Percentiles rank a stretch among this genome's conserved stretches.
Conservation (phyloP, 2,113 vertebrate genomes). For the Tupaia tana region DNA sequence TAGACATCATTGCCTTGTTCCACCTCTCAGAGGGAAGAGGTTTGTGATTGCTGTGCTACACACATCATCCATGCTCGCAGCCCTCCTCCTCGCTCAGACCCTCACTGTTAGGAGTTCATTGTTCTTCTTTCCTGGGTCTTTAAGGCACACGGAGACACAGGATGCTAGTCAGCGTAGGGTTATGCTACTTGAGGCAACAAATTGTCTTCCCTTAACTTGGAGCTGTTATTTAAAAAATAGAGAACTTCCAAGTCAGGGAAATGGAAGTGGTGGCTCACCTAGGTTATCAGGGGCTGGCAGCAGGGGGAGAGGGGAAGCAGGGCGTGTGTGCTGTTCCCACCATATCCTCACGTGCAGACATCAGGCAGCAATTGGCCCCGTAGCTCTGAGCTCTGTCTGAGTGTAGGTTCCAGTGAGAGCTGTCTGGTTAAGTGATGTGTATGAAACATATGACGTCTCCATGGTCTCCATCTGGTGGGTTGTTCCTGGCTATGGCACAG, state of each 20-base stretch:
- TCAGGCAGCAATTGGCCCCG: neutral
- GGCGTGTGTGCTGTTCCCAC: neutral
- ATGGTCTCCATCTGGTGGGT: neutral
- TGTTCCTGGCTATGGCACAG: neutral
- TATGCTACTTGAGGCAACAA: neutral
- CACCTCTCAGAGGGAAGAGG: neutral
- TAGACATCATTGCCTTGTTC: neutral
- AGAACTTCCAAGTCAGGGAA: neutral
- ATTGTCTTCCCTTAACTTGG: neutral
- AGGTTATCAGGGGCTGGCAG: too few relatives aligned
- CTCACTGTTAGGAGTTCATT: neutral
- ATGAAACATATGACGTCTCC: neutral
- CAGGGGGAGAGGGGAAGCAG: neutral
- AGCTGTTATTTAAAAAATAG: neutral
- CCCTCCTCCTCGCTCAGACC: neutral
- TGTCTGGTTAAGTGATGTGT: neutral
- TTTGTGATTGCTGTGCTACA: neutral
- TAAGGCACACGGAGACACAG: neutral
- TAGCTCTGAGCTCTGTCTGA: too few relatives aligned
- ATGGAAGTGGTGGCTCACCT: neutral
- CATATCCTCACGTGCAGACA: neutral
- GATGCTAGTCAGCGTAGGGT: neutral
- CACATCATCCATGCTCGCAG: too few relatives aligned
- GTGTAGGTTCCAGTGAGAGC: neutral
- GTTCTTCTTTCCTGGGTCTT: neutral